phyloP scores from a whole-genome alignment of 2,888 invertebrate genomes.

The Hypsopygia costalis region DNA sequence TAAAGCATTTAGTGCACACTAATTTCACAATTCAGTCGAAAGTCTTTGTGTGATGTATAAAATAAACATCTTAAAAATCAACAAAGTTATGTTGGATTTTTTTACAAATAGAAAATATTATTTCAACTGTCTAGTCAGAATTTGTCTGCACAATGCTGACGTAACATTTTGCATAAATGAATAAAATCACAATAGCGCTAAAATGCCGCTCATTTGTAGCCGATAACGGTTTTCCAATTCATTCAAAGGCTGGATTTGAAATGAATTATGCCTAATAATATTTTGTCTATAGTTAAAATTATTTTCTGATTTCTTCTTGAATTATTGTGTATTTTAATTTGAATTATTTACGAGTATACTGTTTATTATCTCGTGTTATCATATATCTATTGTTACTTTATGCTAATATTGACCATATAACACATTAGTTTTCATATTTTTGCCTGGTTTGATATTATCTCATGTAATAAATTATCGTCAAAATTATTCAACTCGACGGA shows the following conservation, averaged over 20 bases:
- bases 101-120: slow-evolving; percentile 6
- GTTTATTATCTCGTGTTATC: too few species aligned
- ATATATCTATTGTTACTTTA: too few species aligned
- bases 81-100: slow-evolving; percentile 1
- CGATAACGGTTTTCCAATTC: neutral
- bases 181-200: slow-evolving; percentile 4
- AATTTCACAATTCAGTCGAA: neutral
- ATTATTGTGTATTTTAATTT: too few species aligned
- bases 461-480: too few species aligned
- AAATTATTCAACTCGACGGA: too few species aligned
- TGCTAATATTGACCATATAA: too few species aligned
- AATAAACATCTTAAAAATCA: slow-evolving; percentile 2
- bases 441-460: too few species aligned
- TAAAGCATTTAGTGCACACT: neutral
- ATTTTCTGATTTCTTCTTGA: too few species aligned
- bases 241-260: neutral
- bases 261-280: too few species aligned
- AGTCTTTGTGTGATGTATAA: neutral
- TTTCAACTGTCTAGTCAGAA: slow-evolving; percentile 5
- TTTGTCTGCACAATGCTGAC: slow-evolving; percentile 3
- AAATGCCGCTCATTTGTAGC: slow-evolving; percentile 2
- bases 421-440: too few species aligned
- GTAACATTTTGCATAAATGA: slow-evolving; percentile 4
- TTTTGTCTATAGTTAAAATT: too few species aligned
- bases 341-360: too few species aligned